These are phyloP conservation scores for Pilophorus perplexus DNA, from an alignment of 2,888 invertebrate genomes.

Conservation along the genomic window DNA sequence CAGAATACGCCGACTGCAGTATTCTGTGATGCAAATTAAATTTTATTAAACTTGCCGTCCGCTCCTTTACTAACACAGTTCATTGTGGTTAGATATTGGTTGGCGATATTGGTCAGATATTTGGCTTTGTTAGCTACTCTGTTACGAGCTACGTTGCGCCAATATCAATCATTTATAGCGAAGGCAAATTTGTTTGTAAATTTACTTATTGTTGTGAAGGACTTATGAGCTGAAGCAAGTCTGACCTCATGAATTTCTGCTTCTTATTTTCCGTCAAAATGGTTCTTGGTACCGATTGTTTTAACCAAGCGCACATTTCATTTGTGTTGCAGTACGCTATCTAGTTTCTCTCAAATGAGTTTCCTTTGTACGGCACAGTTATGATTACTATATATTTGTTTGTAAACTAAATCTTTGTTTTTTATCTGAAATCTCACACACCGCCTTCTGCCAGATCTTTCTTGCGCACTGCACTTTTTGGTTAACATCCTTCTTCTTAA, in stretches of 20 bases:
- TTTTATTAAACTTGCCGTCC: no score
- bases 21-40: no score
- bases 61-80: no score
- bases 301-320: slow-evolving; percentile 36
- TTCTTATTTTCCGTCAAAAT: slow-evolving; percentile 35
- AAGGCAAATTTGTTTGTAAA: no score
- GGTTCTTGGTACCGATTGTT: slow-evolving; percentile 22
- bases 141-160: no score
- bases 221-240: neutral
- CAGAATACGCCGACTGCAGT: no score
- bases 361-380: slow-evolving; percentile 49
- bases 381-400: slow-evolving; percentile 52
- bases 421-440: slow-evolving; percentile 48
- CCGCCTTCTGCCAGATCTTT: slow-evolving; percentile 37
- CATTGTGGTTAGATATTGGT: no score
- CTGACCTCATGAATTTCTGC: slow-evolving; percentile 16
- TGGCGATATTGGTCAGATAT: no score
- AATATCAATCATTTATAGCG: no score
- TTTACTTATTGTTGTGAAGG: no score
- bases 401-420: slow-evolving; percentile 54
- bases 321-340: slow-evolving; percentile 39
- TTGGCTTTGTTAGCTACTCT: no score
- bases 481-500: slow-evolving; percentile 29
- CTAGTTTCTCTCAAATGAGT: slow-evolving; percentile 44
- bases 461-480: slow-evolving; percentile 42